These are phyloP conservation scores for Sinocyclocheilus grahami DNA, from an alignment of 2,113 vertebrate genomes.

Conservation along the genomic window DNA sequence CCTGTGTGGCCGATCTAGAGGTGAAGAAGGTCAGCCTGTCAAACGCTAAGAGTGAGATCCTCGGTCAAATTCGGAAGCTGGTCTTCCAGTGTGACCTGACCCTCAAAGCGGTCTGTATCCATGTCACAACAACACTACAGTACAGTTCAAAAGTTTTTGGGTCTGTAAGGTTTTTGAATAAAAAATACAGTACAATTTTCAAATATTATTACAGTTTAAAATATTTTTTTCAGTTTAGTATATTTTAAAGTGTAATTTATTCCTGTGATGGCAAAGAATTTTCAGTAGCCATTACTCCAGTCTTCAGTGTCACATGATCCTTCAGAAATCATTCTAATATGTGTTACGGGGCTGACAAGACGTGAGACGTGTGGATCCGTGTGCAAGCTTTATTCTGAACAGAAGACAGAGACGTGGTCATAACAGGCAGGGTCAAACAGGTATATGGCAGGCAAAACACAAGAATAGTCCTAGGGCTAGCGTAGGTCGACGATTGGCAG, in stretches of 20 bases:
- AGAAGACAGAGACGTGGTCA: too few species aligned
- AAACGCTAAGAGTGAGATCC: conserved; percentile 86
- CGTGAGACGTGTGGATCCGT: too few species aligned
- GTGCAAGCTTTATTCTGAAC: too few species aligned
- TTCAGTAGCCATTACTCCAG: background rate
- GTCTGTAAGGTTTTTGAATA: background rate
- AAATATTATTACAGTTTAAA: background rate
- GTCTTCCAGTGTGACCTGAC: conserved; percentile 97
- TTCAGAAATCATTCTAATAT: background rate
- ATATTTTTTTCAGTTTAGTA: too few species aligned
- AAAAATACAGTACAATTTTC: background rate
- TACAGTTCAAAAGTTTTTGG: background rate
- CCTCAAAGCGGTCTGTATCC: conserved; percentile 90
- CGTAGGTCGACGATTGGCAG: too few species aligned
- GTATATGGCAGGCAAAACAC: too few species aligned
- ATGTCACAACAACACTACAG: background rate
- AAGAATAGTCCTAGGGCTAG: too few species aligned
- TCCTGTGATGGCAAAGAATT: background rate
- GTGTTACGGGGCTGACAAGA: too few species aligned
- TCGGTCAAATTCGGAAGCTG: conserved; percentile 88
- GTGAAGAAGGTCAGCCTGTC: conserved; percentile 81
- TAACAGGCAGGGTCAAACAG: too few species aligned
- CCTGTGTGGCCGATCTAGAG: conserved; percentile 84
- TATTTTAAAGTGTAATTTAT: background rate
- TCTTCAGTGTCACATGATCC: background rate